phyloP scores from a whole-genome alignment of 2,797 vertebrate genomes.

The Phoxinus dragarum region DNA sequence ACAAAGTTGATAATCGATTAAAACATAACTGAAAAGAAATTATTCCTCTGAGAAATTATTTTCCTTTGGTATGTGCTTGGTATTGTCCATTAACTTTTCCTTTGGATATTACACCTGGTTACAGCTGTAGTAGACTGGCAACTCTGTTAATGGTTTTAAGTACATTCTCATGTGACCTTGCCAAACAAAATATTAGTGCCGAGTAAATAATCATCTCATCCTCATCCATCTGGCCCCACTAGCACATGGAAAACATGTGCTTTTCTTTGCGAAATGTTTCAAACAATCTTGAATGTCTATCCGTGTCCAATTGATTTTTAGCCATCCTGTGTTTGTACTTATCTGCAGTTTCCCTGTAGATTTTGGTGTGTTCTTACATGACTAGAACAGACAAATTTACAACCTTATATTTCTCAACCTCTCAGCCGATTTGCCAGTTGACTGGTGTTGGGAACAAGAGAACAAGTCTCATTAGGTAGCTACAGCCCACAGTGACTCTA shows the following conservation, averaged over 20 bases:
- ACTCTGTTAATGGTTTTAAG: conserved; percentile 43
- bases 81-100: conserved; percentile 29
- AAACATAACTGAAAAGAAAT: background rate
- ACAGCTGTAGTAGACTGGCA: conserved; percentile 33
- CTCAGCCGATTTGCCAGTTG: conserved; percentile 4
- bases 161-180: conserved; percentile 33
- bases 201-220: conserved; percentile 34
- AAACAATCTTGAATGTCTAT: conserved; percentile 15
- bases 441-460: conserved; percentile 24
- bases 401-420: conserved; percentile 28
- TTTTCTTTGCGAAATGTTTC: conserved; percentile 25
- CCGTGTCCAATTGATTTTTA: conserved; percentile 30
- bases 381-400: conserved; percentile 40
- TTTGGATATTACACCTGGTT: conserved; percentile 29
- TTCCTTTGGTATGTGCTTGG: background rate
- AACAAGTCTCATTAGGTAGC: conserved; percentile 27
- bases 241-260: conserved; percentile 11
- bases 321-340: conserved; percentile 6
- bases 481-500: conserved; percentile 29
- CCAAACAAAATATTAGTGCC: conserved; percentile 41
- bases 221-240: conserved; percentile 21
- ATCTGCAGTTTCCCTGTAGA: conserved; percentile 28
- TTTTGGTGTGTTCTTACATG: background rate
- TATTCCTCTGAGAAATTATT: background rate
- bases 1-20: background rate